Base-by-base conservation (phyloP, 2,797 vertebrate genomes). In the Centroberyx gerrardi region DNA sequence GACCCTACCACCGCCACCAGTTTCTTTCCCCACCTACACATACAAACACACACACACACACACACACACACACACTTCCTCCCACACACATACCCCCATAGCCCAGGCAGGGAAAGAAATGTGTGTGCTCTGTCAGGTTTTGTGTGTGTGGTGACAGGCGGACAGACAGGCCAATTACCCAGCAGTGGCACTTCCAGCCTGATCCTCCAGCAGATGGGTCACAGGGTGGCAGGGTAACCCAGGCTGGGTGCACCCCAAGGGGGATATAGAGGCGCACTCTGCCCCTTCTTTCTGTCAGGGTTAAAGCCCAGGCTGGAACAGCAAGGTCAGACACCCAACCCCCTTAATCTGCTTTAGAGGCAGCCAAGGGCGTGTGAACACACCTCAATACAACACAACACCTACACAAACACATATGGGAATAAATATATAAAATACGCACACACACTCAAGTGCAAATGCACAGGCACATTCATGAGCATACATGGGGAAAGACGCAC, bases 151-250 rank as follows among this genome's bases (percentile, higher is more conserved):
- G 46, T 18, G 73, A 81, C 76, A 69, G 72, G 59, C 61, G 89
- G 88, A 90, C 65, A 83, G 91, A 91, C 88, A 89, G 87, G 69
- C 84, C 92, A 93, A 92, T 94, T 91, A 93, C 87, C 84, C 89
- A 76, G 67, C 78, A 72, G 88, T 81, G 86, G 66, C 83, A 81
- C 78, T 88, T 87, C 74, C 83, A 89, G 73, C 63, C 66, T 71
- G 82, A 87, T 87, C 81, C 40, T 67, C 58, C 62, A 78, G 83
- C 71, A 74, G 74, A 78, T 62, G 86, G 87, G 80, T 90, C 88
- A 80, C 52, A 63, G 71, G 77, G 68, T 84, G 84, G 69, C 78
- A 69, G 83, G 60, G 60, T 68, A 82, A 78, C 74, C 59, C 80
- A 72, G 64, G 40, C 65, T 76, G 62, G 74, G 63, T 22, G 6